Percentiles rank a stretch among this genome's conserved stretches.
Evolutionary conservation across 2,888 invertebrate species (phyloP).

Genomic region (Nomada lathburiana): DNA sequence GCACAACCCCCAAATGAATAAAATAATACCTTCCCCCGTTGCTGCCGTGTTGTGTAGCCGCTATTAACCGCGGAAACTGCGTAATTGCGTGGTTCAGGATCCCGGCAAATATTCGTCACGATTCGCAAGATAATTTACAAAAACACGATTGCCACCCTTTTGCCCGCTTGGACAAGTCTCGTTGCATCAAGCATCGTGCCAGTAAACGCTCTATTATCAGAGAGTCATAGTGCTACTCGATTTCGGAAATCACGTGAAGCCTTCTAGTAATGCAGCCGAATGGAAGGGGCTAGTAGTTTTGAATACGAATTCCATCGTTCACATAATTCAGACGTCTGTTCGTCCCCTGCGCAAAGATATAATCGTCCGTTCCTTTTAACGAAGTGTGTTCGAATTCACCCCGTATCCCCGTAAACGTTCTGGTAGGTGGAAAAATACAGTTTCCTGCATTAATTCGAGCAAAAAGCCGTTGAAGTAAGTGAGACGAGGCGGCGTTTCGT

Average conservation of each 20-base stretch:
- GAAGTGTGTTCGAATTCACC: background rate
- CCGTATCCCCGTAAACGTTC: background rate
- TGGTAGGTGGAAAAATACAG: constrained; percentile 19
- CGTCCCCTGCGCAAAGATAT: background rate
- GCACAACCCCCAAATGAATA: constrained; percentile 17
- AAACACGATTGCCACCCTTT: no score
- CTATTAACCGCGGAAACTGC: background rate
- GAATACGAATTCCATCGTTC: background rate
- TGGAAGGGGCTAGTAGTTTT: background rate
- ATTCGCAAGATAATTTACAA: background rate
- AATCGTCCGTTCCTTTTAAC: background rate
- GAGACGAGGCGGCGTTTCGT: constrained; percentile 39
- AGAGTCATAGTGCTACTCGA: background rate
- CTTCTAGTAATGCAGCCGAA: background rate
- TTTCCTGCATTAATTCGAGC: constrained; percentile 38
- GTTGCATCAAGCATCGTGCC: background rate
- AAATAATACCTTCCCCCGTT: constrained; percentile 23
- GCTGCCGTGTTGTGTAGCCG: background rate
- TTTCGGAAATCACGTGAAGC: background rate
- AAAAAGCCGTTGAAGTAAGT: constrained; percentile 19
- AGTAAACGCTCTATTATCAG: background rate
- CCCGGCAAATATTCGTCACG: background rate
- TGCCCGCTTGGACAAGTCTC: background rate
- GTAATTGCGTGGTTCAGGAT: background rate
- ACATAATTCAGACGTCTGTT: background rate